phyloP scores from a whole-genome alignment of 2,113 vertebrate species.

The Vulpes ferrilata region DNA sequence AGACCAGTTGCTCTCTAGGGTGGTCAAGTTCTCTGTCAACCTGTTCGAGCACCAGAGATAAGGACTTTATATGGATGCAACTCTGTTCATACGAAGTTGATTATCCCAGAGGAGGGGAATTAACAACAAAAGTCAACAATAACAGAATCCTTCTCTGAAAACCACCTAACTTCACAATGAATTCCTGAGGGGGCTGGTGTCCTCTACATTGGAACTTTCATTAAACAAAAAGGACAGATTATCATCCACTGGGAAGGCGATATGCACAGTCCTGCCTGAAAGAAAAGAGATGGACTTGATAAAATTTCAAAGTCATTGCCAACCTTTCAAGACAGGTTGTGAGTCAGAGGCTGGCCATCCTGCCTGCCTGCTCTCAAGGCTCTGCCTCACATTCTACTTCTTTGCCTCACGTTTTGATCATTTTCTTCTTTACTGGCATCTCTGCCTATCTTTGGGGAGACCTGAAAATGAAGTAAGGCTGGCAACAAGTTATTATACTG shows the following conservation, averaged over 20 bases:
- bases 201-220: constrained; percentile 46
- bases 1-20: not conserved
- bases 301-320: constrained; percentile 55
- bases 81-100: constrained; percentile 34
- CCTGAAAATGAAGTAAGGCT: constrained; percentile 44
- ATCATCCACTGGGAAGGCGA: constrained; percentile 13
- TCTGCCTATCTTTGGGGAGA: not conserved
- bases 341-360: constrained; percentile 37
- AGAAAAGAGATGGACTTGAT: constrained; percentile 47
- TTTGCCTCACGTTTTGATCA: not conserved
- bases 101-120: not conserved
- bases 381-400: not conserved
- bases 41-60: not conserved
- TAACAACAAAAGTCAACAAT: constrained; percentile 16
- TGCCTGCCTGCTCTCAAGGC: not conserved
- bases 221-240: constrained; percentile 60
- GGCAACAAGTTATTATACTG: not conserved
- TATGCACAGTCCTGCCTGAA: constrained; percentile 15
- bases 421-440: constrained; percentile 16
- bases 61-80: not conserved
- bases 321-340: constrained; percentile 2
- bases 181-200: constrained; percentile 52
- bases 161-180: constrained; percentile 36
- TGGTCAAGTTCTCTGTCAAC: not conserved
- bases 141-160: constrained; percentile 40